Base-by-base conservation (phyloP, 2,888 invertebrate genomes). In the Odontothrips loti region DNA sequence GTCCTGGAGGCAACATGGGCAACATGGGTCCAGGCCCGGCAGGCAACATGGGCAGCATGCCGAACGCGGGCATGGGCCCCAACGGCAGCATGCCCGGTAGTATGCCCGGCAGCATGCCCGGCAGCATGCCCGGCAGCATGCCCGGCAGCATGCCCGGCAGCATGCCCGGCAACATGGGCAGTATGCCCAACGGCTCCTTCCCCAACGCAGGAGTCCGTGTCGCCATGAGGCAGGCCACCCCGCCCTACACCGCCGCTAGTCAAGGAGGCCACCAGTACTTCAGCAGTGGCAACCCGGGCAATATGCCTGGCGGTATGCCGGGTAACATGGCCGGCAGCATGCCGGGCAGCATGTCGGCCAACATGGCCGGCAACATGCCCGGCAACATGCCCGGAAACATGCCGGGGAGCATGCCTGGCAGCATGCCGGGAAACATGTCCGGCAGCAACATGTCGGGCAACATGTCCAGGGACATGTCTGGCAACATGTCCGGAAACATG, bases 191-290 rank as follows among this genome's bases (percentile, higher is more conserved):
- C 68, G 68, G 68, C 23, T 75, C 68, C 23, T 75, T 75, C 68
- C 68, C 68, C 27, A 75, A 23, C 68, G 68, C 68, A 27, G 68
- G 23, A 9, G 68, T 23, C 11, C 68, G 82, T 51, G 86, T 86
- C 79, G 87, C 86, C 81, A 90, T 93, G 89, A 89, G 93, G 86
- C 93, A 93, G 87, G 89, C 91, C 20, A 92, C 93, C 79, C 93
- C 93, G 9, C 86, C 86, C 48, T 88, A 88, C 83, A 86, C 84
- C 17, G 80, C 83, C 29, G 79, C 82, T 34, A 75, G 68, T 75
- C 68, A 75, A 75, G 68, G 68, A 27, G 68, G 68, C 68, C 68
- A 75, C 68, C 68, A 75, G 68, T 75, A 75, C 68, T 83, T 82
- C 79, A 83, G 80, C 82, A 75, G 68, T 75, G 68, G 68, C 68